Conservation (phyloP, 2,113 vertebrate species). For the Hydropotes inermis region DNA sequence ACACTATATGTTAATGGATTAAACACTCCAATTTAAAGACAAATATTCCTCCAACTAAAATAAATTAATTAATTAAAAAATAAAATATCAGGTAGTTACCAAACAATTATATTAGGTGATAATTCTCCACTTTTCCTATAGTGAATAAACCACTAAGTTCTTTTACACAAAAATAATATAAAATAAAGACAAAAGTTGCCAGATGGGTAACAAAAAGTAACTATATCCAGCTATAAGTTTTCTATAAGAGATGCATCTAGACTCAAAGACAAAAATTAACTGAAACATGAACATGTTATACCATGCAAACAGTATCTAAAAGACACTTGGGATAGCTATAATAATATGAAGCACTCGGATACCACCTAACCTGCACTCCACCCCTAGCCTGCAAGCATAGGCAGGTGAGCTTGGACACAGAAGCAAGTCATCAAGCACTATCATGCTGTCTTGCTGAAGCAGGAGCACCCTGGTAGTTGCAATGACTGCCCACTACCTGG, state of each 20-base stretch:
- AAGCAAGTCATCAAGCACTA: neutral
- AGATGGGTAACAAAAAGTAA: neutral
- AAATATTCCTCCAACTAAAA: neutral
- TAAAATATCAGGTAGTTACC: neutral
- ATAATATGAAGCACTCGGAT: neutral
- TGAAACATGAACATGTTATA: neutral
- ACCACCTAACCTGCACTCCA: neutral
- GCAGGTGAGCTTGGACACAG: neutral
- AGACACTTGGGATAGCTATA: neutral
- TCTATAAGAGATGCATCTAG: neutral
- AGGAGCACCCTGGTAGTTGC: neutral
- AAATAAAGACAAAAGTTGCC: neutral
- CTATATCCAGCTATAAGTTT: neutral
- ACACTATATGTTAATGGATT: neutral
- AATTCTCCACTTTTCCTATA: neutral
- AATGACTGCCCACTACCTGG: neutral
- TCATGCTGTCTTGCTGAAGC: neutral
- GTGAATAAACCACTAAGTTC: neutral
- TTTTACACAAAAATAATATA: neutral
- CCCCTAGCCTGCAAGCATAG: neutral
- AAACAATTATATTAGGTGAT: neutral
- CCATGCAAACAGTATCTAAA: neutral
- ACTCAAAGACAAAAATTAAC: neutral
- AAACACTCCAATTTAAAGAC: neutral
- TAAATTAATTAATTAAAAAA: neutral